Evolutionary conservation across 2,113 vertebrate species (phyloP), one percentile per base, ranked within the genome.

Genomic region (Cricetomys ansorgei): DNA sequence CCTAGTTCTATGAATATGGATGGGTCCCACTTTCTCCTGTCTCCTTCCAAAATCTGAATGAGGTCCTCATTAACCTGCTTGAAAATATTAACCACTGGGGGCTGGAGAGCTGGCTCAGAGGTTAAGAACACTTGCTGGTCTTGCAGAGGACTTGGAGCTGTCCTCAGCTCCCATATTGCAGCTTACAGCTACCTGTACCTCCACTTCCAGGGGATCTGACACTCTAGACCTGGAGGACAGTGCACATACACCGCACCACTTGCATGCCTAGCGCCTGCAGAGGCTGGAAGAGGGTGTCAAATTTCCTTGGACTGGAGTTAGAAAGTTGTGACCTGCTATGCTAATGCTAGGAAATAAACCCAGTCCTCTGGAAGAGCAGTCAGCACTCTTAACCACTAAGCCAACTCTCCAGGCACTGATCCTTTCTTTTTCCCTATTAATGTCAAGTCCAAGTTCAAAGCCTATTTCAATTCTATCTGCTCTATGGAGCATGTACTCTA

Each of bases 21-120:
- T 45, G 15, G 62, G 25, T 85, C 25, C 21, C 31, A 97, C 77
- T 93, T 91, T 67, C 43, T 29, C 7, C 40, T 76, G 37, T 40
- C 70, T 34, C 9, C 92, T 96, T 76, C 72, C 64, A 89, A 88
- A 79, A 34, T 87, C 23, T 40, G 43, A 84, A 87, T 21, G 37
- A 96, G 27, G 37, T 72, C 31, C 40, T 96, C 87, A 95, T 81
- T 95, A 91, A 95, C 19, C 48, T 88, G 70, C 29, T 43, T 91
- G 79, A 94, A 94, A 95, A 57, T 90, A 89, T 48, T 70, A 92
- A 80, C 40, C 34, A 64, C 29, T 53, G 62, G 76, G 37, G n/a
- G 40, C 57, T 83, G 53, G 77, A 62, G 80, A 57, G 53, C 40
- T 57, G 23, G 53, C 53, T 80, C 76, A 23, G 77, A 43, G 80